Conservation (phyloP, 2,113 vertebrate species). For the Mellivora capensis region DNA sequence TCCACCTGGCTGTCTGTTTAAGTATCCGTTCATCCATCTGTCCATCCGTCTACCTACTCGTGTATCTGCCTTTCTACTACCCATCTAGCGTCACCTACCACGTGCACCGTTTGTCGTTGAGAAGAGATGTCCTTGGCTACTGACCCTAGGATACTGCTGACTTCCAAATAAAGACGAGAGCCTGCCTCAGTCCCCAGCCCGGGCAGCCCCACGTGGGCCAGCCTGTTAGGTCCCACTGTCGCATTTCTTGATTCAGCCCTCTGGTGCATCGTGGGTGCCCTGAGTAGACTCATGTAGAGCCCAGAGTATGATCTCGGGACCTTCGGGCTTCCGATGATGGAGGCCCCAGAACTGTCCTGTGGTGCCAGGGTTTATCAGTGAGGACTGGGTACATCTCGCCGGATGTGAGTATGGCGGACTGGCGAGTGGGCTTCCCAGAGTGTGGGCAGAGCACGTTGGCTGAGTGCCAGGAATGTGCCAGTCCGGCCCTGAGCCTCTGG, state of each 20-base stretch:
- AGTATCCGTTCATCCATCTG: rapidly evolving
- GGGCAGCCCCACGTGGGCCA: rapidly evolving
- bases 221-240: background rate
- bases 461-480: background rate
- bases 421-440: too few relatives aligned
- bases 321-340: rapidly evolving
- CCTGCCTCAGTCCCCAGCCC: background rate
- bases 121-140: background rate
- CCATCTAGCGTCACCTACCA: background rate
- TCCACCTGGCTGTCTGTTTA: background rate
- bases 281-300: background rate
- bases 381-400: rapidly evolving
- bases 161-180: background rate
- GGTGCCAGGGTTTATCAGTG: background rate
- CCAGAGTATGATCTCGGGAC: background rate
- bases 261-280: background rate
- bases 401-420: rapidly evolving
- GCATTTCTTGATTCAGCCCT: background rate
- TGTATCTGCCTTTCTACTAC: background rate
- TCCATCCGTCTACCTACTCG: background rate
- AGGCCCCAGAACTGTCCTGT: background rate
- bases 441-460: rapidly evolving
- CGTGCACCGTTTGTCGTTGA: background rate
- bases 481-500: background rate
- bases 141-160: background rate